Conservation (phyloP, 2,113 vertebrate species). For the Sorex araneus region DNA sequence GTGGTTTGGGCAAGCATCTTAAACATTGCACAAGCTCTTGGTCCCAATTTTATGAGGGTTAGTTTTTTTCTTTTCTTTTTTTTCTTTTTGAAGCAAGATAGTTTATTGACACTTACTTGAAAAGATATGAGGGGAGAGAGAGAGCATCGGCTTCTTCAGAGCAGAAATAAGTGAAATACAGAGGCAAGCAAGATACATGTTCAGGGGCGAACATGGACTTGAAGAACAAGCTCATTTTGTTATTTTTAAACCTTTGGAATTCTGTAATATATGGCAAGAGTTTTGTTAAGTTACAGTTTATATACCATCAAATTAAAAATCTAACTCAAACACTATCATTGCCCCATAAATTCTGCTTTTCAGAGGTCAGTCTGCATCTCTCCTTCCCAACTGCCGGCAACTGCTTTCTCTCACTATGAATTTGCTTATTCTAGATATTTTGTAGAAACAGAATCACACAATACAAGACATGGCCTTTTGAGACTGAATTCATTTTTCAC, state of each 20-base stretch:
- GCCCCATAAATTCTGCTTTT: neutral
- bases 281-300: slow-evolving; percentile 43
- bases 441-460: slow-evolving; percentile 8
- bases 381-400: neutral
- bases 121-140: too few species aligned
- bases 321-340: too few species aligned
- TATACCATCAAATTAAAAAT: slow-evolving; percentile 6
- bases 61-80: too few species aligned
- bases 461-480: neutral
- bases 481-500: slow-evolving; percentile 22
- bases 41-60: too few species aligned
- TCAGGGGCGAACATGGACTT: too few species aligned
- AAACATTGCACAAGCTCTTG: too few species aligned
- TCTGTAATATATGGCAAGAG: slow-evolving; percentile 9
- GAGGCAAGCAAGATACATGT: too few species aligned
- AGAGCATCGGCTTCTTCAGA: too few species aligned
- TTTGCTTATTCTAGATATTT: slow-evolving; percentile 17
- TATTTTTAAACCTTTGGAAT: slow-evolving; percentile 60
- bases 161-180: too few species aligned
- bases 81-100: too few species aligned
- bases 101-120: too few species aligned
- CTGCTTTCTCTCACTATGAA: slow-evolving; percentile 11
- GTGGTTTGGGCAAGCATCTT: too few species aligned
- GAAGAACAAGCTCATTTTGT: neutral
- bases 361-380: neutral